Conservation (phyloP, 2,888 invertebrate genomes). For the Drosophila algonquin region DNA sequence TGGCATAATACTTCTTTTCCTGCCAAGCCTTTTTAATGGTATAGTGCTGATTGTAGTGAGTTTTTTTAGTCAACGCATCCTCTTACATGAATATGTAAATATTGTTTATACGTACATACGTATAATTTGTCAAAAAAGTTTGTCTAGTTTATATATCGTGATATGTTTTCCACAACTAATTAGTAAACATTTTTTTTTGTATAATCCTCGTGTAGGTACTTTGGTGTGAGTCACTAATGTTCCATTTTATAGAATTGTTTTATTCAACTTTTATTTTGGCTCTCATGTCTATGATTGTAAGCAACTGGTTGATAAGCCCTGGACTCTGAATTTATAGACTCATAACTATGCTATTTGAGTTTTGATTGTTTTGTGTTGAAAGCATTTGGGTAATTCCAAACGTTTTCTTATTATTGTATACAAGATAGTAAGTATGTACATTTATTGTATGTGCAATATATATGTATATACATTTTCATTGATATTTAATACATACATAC, state of each 20-base stretch:
- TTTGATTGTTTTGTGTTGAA: slow-evolving; percentile 63
- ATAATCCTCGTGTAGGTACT: slow-evolving; percentile 17
- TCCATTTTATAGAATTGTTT: not conserved
- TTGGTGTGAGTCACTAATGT: not conserved
- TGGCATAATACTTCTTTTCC: not conserved
- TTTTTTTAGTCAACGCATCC: not conserved
- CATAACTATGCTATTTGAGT: slow-evolving; percentile 9
- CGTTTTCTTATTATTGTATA: not conserved
- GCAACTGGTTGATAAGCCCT: slow-evolving; percentile 1
- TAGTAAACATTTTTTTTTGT: slow-evolving; percentile 7
- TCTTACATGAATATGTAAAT: not conserved
- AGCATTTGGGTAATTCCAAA: slow-evolving; percentile 45
- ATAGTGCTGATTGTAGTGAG: slow-evolving; percentile 12
- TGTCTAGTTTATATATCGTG: slow-evolving; percentile 17
- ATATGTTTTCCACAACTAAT: slow-evolving; percentile 31
- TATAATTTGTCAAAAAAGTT: slow-evolving; percentile 2
- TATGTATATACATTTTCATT: not conserved
- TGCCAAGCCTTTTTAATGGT: slow-evolving; percentile 1
- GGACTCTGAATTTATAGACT: slow-evolving; percentile 1
- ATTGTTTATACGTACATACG: not conserved
- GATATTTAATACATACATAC: not conserved
- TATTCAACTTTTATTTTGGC: not conserved
- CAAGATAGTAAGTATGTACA: slow-evolving; percentile 1
- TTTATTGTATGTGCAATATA: not conserved
- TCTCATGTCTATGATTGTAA: not conserved